Conservation (phyloP, 2,113 vertebrate species). For the Sinocyclocheilus anshuiensis region DNA sequence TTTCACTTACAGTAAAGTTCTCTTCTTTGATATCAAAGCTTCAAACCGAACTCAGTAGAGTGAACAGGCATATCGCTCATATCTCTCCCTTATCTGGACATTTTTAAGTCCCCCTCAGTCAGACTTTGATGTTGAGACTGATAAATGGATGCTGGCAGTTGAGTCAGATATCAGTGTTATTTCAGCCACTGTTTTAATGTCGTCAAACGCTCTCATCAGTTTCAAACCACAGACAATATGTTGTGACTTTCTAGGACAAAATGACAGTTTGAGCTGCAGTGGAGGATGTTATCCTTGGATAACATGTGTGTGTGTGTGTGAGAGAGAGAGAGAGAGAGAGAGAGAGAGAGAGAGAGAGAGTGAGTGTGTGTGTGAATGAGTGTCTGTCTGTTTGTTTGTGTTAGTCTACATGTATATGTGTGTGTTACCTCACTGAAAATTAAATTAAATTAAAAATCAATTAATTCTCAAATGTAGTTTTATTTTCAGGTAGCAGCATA, state of each 20-base stretch:
- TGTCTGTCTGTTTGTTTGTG: too few relatives aligned
- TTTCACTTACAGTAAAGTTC: background rate
- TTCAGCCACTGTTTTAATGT: conserved; percentile 32
- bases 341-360: too few relatives aligned
- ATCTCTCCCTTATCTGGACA: conserved; percentile 36
- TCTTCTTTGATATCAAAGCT: conserved; percentile 9
- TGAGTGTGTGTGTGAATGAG: too few relatives aligned
- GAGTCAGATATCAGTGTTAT: conserved; percentile 28
- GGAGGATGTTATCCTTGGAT: background rate
- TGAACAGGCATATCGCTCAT: conserved; percentile 21
- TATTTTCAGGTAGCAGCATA: too few relatives aligned
- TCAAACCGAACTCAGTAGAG: background rate
- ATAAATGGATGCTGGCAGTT: conserved; percentile 26
- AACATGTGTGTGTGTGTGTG: too few relatives aligned
- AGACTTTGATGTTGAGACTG: conserved; percentile 43
- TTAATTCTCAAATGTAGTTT: too few relatives aligned
- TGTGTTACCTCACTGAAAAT: too few relatives aligned
- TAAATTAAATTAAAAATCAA: too few relatives aligned
- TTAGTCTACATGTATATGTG: too few relatives aligned
- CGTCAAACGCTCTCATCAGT: background rate
- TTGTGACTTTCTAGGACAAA: conserved; percentile 33
- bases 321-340: too few relatives aligned
- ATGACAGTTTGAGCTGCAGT: conserved; percentile 4
- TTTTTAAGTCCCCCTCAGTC: conserved; percentile 38
- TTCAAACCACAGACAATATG: conserved; percentile 8